Base-by-base conservation (phyloP, 2,113 vertebrate genomes). In the Myanophis thanlyinensis region DNA sequence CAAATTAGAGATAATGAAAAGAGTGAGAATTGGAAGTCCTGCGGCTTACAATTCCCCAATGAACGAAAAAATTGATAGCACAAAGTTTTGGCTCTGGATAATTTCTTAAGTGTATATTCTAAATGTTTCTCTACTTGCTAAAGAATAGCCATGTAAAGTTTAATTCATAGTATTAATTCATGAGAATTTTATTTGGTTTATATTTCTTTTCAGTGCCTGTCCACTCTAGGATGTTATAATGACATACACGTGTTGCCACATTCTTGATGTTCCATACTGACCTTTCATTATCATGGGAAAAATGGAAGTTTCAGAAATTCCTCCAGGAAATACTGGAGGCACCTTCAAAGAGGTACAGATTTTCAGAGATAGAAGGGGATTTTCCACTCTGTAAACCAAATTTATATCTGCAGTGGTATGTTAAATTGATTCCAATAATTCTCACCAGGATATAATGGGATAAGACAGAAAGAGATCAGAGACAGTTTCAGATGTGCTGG, bases 61-160 rank as follows among this genome's bases (percentile, higher is more conserved):
- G 13, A 52, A 9, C 27, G 53, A 22, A 94, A 92, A 90, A 73
- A 4, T 30, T 95, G 89, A 10, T 47, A 92, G 25, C 86, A 13
- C 11, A 85, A 10, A 94, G 53, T 52, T 46, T 93, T 48, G 30
- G 27, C 20, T 89, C 49, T 48, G 49, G 23, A 92, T 46, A 93
- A 20, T 13, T 93, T 93, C 80, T 44, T 96, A 89, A 67, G 92
- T 48, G 84, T 85, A 47, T 23, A 4, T 87, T 92, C 23, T 80
- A 30, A 93, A 1, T 89, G 56, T 48, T 9, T 49, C 84, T 85
- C 35, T 89, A 35, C 23, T 25, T 80, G 15, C 23, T 85, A 25
- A 89, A 51, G 53, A 53, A 86, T 5, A 35, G 89, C 53, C 85
- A 0, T 46, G 35, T 27, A 90, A 25, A 10, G 47, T 7, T 84